Percentiles rank a stretch among this genome's conserved stretches.
Conservation (phyloP, 2,113 vertebrate species). For the Eptesicus fuscus region DNA sequence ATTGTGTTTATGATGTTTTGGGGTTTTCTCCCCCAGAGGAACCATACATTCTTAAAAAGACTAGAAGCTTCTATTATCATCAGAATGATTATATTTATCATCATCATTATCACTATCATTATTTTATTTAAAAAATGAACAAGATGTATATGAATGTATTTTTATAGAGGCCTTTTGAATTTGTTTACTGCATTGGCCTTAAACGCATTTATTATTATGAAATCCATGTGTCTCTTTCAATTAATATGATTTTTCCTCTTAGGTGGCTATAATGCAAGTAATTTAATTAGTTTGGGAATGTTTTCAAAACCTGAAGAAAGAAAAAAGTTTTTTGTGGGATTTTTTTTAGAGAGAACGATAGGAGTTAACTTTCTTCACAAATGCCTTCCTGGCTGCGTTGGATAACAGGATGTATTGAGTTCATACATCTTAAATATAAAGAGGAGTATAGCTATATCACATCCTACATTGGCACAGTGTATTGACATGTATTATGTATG, state of each 20-base stretch:
- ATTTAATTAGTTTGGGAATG: conserved; percentile 12
- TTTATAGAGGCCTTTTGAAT: background rate
- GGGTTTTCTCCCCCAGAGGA: background rate
- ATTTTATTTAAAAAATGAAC: background rate
- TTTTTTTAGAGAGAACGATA: background rate
- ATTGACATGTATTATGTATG: conserved; percentile 80
- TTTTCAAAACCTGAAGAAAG: conserved; percentile 44
- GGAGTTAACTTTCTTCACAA: conserved; percentile 68
- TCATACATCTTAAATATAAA: conserved; percentile 78
- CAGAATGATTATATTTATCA: background rate
- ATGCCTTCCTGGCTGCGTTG: conserved; percentile 73
- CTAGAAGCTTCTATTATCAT: background rate
- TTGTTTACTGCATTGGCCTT: background rate
- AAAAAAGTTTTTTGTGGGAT: background rate
- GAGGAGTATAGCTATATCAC: conserved; percentile 66
- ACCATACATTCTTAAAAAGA: background rate
- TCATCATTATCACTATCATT: background rate
- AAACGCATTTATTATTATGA: background rate
- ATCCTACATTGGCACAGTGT: conserved; percentile 76
- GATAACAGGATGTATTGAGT: conserved; percentile 76
- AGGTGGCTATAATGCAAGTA: background rate
- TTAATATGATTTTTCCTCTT: background rate
- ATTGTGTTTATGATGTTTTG: background rate
- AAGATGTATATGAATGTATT: background rate
- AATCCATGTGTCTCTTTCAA: background rate